These are phyloP conservation scores for Syrrhaptes paradoxus DNA, from an alignment of 2,113 vertebrate genomes.

Conservation along the genomic window DNA sequence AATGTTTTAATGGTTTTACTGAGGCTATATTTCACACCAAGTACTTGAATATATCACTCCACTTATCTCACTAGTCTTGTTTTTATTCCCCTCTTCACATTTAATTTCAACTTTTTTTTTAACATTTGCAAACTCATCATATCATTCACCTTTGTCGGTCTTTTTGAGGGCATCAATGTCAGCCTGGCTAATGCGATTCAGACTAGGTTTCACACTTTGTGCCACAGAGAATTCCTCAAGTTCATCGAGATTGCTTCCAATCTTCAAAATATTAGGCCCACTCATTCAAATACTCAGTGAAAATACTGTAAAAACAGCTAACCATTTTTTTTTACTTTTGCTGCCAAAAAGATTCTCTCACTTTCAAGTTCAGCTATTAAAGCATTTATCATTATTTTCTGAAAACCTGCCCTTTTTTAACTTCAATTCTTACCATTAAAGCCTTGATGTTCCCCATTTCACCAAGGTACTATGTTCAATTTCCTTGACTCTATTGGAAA, in stretches of 20 bases:
- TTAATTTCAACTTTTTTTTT: neutral
- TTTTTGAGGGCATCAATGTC: neutral
- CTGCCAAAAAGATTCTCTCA: neutral
- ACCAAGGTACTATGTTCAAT: neutral
- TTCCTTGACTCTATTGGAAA: neutral
- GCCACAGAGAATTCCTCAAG: neutral
- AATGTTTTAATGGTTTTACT: slow-evolving; percentile 10
- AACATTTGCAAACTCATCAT: neutral
- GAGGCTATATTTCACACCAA: neutral
- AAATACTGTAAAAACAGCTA: neutral
- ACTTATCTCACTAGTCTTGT: neutral
- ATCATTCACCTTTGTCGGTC: neutral
- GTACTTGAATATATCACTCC: neutral
- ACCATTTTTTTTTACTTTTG: neutral
- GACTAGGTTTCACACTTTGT: neutral
- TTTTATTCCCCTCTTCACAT: slow-evolving; percentile 21
- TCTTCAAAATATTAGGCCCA: neutral
- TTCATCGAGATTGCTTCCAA: neutral
- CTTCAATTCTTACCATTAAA: neutral
- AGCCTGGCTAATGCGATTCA: neutral
- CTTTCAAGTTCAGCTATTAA: neutral
- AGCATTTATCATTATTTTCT: neutral
- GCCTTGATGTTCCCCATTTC: neutral
- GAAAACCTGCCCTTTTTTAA: neutral
- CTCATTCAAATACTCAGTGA: neutral